Base-by-base conservation (phyloP, 64 coral and sea anemone species). In the Actinia tenebrosa region DNA sequence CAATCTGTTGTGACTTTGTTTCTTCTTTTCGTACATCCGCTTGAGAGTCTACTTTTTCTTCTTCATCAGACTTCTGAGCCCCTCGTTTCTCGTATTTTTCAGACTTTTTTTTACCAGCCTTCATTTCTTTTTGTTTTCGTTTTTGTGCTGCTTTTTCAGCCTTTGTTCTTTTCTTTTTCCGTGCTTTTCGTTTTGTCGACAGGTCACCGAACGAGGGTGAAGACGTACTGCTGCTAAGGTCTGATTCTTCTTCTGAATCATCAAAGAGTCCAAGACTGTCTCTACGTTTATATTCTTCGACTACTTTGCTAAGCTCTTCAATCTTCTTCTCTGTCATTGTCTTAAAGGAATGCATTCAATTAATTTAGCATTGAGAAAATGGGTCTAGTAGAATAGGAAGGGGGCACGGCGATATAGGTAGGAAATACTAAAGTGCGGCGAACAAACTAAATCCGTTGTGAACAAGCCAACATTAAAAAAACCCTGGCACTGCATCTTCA, bases 221-320 rank as follows among this genome's bases (percentile, higher is more conserved):
- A 16, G 87, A 66, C 26, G 47, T 85, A 26, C 80, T 83, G 60
- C 56, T 88, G 19, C 86, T 88, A 3, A 42, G 5, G 19, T 15
- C 43, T 26, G 85, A 91, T 82, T 77, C 42, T 30, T 64, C 72
- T 19, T 84, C 86, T 16, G 86, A 88, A 45, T 84, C 79, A 71
- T 88, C 86, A 69, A 69, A 97, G 3, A 97, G 64, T 20, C 91
- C 94, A 16, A 87, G 85, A 59, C 91, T 90, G 7, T 97, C 94
- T 46, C 90, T 97, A 47, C 60, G 87, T 63, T 97, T 97, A 64
- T 93, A 97, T 18, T 90, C 94, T 16, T 93, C 88, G 2, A 97
- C 46, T 56, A 88, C 80, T 52, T 84, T 64, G 17, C 87, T 93
- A 13, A 96, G 77, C 18, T 96, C 85, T 4, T 71, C 45, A 19